Percentiles rank a stretch among this genome's conserved stretches.
These are phyloP conservation scores for Beris chalybata DNA, from an alignment of 2,888 invertebrate genomes.

Conservation along the genomic window DNA sequence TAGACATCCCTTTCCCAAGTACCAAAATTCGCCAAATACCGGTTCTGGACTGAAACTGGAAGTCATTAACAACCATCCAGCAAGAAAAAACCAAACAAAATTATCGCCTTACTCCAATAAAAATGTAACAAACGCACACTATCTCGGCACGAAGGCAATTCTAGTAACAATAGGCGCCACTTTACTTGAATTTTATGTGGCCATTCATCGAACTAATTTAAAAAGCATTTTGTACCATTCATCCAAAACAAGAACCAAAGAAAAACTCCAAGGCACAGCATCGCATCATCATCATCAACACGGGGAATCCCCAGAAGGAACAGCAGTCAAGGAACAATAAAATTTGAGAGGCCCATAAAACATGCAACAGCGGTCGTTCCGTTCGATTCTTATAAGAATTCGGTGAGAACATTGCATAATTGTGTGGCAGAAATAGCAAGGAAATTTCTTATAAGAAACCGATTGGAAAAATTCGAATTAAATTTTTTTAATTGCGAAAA, in stretches of 20 bases:
- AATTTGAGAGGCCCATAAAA: conserved; percentile 25
- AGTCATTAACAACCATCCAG: too few relatives aligned
- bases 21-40: too few relatives aligned
- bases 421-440: not conserved
- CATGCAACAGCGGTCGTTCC: not conserved
- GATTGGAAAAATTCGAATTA: not conserved
- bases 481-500: too few relatives aligned
- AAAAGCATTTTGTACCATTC: conserved; percentile 31
- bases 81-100: too few relatives aligned
- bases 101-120: too few relatives aligned
- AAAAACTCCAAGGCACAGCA: conserved; percentile 10
- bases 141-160: too few relatives aligned
- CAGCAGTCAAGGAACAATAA: conserved; percentile 25
- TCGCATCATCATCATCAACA: conserved; percentile 11
- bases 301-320: conserved; percentile 30
- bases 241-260: conserved; percentile 34
- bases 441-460: not conserved
- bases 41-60: too few relatives aligned
- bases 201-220: conserved; percentile 38
- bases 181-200: conserved; percentile 35
- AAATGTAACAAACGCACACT: too few relatives aligned
- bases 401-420: not conserved
- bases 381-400: conserved; percentile 21
- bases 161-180: conserved; percentile 34
- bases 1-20: too few relatives aligned